Evolutionary conservation across 2,888 invertebrate genomes (phyloP), one percentile per base, ranked within the genome.

Genomic region (Drosophila anomelani): DNA sequence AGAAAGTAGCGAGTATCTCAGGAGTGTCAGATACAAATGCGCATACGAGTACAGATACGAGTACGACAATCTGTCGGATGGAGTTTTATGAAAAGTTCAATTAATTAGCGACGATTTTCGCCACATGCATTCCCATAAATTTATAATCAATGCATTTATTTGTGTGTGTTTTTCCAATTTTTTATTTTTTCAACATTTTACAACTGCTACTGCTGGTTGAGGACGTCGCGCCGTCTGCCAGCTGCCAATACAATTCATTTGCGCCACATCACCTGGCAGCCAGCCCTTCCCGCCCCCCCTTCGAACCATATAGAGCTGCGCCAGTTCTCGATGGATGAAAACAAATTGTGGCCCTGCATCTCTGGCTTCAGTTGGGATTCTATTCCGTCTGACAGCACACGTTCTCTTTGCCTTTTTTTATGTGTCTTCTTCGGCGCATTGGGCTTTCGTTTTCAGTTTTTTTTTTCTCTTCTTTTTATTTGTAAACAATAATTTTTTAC

Each of bases 181-280:
- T 44, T n/a, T 26, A 23, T 26, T 46, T 51, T 49, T 57, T 32
- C 34, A 26, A 15, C 26, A 15, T 44, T 69, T 29, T 62, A 44
- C 72, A 60, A 60, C 43, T 39, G 26, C 53, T 8, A 5, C 38
- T 38, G 39, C 36, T 10, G 38, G n/a, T n/a, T 32, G 29, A 49
- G 58, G 60, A 75, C 76, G 76, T 75, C 71, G 47, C 62, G 57
- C 61, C 77, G 81, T 78, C 85, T 84, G 84, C 85, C 79, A 75
- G 76, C 80, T 87, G 83, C 80, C 85, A 85, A 87, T 76, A 75
- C 85, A 87, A 87, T 89, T 87, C 85, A 84, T 87, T 89, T 86
- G 75, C 88, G 77, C 83, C 85, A 77, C 72, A 84, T 76, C 77
- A 81, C 70, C 53, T 67, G 51, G 58, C 70, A 63, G 75, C 44